These are phyloP conservation scores for Python bivittatus DNA, from an alignment of 2,113 vertebrate genomes.

Conservation along the genomic window DNA sequence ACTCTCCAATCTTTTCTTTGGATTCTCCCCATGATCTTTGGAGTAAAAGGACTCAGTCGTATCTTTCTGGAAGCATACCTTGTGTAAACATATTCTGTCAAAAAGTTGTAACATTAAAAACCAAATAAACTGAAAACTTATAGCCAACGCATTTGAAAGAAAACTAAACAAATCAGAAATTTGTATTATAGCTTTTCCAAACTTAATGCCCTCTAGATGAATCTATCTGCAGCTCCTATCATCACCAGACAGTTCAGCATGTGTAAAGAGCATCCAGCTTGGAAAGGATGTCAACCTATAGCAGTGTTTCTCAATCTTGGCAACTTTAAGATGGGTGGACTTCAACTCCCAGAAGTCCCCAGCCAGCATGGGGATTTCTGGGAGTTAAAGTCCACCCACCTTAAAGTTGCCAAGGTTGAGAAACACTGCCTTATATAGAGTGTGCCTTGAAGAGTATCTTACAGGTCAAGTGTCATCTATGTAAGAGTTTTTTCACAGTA, in stretches of 20 bases:
- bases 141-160: neutral
- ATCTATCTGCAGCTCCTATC: neutral
- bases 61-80: neutral
- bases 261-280: neutral
- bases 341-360: too few relatives aligned
- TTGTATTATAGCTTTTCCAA: neutral
- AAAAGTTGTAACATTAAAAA: neutral
- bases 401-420: too few relatives aligned
- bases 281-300: neutral
- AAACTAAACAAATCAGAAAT: neutral
- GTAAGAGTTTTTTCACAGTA: neutral
- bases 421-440: constrained; percentile 1
- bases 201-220: neutral
- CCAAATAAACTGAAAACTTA: neutral
- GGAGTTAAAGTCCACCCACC: too few relatives aligned
- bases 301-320: too few relatives aligned
- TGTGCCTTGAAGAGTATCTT: neutral
- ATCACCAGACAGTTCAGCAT: neutral
- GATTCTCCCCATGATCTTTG: neutral
- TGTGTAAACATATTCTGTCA: neutral
- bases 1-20: neutral
- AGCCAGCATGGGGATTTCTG: too few relatives aligned
- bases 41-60: neutral
- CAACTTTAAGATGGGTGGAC: too few relatives aligned
- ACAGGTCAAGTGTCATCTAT: constrained; percentile 20